phyloP scores from a whole-genome alignment of 23 tunicate genomes.

The Ascidia mentula region DNA sequence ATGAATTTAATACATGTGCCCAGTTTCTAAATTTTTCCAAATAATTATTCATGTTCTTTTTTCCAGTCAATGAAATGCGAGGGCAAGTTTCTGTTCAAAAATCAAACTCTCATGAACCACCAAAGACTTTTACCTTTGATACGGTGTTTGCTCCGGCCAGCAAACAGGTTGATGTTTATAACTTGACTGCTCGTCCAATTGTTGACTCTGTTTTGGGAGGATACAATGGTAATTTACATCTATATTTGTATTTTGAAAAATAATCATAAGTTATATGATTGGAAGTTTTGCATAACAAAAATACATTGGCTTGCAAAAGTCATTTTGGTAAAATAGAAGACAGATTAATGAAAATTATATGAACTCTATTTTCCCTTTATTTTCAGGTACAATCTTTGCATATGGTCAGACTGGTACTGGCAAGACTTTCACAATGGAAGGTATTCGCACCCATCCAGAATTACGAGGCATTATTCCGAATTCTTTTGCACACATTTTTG shows the following conservation, averaged over 20 bases:
- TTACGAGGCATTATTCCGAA: slow-evolving; percentile 94
- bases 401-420: slow-evolving; percentile 99
- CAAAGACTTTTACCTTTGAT: slow-evolving; percentile 91
- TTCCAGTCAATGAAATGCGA: slow-evolving; percentile 84
- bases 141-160: slow-evolving; percentile 95
- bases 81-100: slow-evolving; percentile 79
- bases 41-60: neutral
- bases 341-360: too few species aligned
- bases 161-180: slow-evolving; percentile 97
- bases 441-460: slow-evolving; percentile 79
- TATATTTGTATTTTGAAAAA: slow-evolving; percentile 20
- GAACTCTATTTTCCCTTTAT: too few species aligned
- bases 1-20: too few species aligned
- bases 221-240: slow-evolving; percentile 66
- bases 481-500: slow-evolving; percentile 97
- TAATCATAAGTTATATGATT: too few species aligned
- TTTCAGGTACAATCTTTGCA: slow-evolving; percentile 88
- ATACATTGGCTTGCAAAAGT: too few species aligned
- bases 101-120: slow-evolving; percentile 68
- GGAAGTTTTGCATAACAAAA: too few species aligned
- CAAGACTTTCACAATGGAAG: slow-evolving; percentile 99
- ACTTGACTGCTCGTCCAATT: slow-evolving; percentile 94
- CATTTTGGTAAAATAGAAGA: too few species aligned
- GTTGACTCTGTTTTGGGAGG: slow-evolving; percentile 96
- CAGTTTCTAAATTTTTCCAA: too few species aligned